phyloP scores from a whole-genome alignment of 2,888 invertebrate species.

The Philaethria dido region DNA sequence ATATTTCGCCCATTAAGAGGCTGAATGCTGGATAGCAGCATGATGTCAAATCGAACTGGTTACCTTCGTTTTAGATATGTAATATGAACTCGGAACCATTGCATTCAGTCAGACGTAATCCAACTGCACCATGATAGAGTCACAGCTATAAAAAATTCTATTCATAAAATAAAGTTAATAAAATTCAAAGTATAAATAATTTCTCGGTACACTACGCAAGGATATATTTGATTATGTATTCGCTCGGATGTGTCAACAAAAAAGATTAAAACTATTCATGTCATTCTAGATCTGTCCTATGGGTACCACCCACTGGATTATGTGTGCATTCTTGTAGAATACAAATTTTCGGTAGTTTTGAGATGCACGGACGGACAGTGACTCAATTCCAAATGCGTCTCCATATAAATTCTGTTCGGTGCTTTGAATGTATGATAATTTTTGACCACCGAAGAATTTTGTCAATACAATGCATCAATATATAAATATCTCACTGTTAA shows the following conservation, averaged over 20 bases:
- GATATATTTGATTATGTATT: constrained; percentile 5
- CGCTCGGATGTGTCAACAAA: constrained; percentile 43
- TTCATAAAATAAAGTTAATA: not conserved
- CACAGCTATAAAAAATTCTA: too few relatives aligned
- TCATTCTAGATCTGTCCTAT: constrained; percentile 65
- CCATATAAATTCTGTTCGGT: constrained; percentile 61
- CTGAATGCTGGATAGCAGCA: too few relatives aligned
- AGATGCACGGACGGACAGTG: constrained; percentile 68
- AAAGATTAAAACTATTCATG: constrained; percentile 61
- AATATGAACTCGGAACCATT: too few relatives aligned
- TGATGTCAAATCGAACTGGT: not conserved
- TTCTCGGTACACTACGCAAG: not conserved
- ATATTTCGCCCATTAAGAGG: too few relatives aligned
- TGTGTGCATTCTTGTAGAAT: constrained; percentile 69
- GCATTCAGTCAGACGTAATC: too few relatives aligned
- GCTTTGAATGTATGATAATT: constrained; percentile 47
- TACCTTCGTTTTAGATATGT: not conserved
- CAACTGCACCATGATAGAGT: too few relatives aligned
- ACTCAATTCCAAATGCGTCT: constrained; percentile 67
- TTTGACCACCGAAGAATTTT: constrained; percentile 42
- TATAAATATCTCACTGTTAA: constrained; percentile 14
- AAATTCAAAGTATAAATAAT: not conserved
- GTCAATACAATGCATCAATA: constrained; percentile 27
- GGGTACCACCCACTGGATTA: constrained; percentile 76
- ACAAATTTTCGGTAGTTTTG: constrained; percentile 63